Evolutionary conservation across 2,888 invertebrate species (phyloP).

Genomic region (Eupithecia pulchellata): DNA sequence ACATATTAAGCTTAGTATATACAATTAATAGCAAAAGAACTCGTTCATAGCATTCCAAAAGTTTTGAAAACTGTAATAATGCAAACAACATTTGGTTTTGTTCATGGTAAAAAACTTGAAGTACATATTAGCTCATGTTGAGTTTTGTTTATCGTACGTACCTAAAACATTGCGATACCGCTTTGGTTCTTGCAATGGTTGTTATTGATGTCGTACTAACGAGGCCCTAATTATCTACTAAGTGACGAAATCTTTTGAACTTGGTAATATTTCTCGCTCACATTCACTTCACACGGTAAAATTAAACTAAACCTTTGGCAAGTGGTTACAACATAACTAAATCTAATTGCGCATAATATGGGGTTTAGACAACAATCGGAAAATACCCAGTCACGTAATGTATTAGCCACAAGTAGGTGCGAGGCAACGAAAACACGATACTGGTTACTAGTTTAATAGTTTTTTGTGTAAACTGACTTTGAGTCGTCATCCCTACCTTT

Average conservation of each 20-base stretch:
- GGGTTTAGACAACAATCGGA: constrained; percentile 61
- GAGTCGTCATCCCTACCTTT: neutral
- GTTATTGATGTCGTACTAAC: constrained; percentile 5
- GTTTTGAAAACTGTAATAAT: neutral
- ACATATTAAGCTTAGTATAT: too few relatives aligned
- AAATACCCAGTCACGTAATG: constrained; percentile 71
- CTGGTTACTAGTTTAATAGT: constrained; percentile 27
- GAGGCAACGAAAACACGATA: constrained; percentile 33
- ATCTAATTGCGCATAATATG: constrained; percentile 57
- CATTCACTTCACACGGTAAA: constrained; percentile 16
- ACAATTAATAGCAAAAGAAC: too few relatives aligned
- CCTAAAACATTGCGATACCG: neutral
- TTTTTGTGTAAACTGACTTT: constrained; percentile 7
- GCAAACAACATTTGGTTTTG: neutral
- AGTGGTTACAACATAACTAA: constrained; percentile 41
- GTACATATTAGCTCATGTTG: neutral
- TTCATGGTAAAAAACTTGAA: neutral
- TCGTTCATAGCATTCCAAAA: too few relatives aligned
- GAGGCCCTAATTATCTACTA: neutral
- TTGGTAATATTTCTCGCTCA: constrained; percentile 8
- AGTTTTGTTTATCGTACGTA: neutral
- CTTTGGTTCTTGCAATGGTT: neutral
- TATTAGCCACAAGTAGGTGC: constrained; percentile 51
- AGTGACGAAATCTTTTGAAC: constrained; percentile 14
- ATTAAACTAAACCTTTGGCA: constrained; percentile 19